phyloP scores from a whole-genome alignment of 2,888 invertebrate species.

The Phorcus lineatus region DNA sequence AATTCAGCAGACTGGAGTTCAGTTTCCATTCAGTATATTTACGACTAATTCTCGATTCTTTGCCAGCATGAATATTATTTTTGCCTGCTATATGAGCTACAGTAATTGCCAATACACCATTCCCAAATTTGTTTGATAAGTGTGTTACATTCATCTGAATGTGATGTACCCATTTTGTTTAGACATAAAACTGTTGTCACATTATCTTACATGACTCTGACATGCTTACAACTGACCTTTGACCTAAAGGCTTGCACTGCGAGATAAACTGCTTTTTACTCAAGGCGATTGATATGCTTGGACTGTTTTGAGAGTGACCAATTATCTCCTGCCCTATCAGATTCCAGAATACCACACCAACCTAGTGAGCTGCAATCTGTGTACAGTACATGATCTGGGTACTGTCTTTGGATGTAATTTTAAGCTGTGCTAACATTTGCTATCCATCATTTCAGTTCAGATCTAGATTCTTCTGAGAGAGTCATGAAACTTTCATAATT shows the following conservation, averaged over 20 bases:
- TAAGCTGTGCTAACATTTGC: neutral
- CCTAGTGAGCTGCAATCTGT: conserved; percentile 15
- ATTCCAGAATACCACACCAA: conserved; percentile 13
- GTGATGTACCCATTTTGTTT: conserved; percentile 26
- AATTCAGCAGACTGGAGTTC: neutral
- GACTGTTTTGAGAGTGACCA: neutral
- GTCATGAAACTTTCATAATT: conserved; percentile 22
- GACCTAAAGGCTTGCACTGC: neutral
- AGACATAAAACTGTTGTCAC: neutral
- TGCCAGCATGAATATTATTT: conserved; percentile 28
- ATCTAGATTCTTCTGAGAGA: neutral
- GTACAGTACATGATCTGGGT: neutral
- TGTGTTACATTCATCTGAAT: conserved; percentile 22
- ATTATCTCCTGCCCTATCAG: neutral
- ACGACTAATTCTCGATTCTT: neutral
- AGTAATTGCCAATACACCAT: conserved; percentile 9
- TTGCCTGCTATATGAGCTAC: conserved; percentile 26
- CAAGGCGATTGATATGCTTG: neutral
- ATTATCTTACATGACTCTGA: conserved; percentile 20
- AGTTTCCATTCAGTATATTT: conserved; percentile 34
- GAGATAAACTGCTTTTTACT: neutral
- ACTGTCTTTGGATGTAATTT: neutral
- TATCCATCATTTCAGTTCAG: conserved; percentile 32
- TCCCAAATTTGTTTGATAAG: conserved; percentile 27
- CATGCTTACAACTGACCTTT: conserved; percentile 7